Evolutionary conservation across 2,113 vertebrate genomes (phyloP).

Genomic region (Ceyx cyanopectus): DNA sequence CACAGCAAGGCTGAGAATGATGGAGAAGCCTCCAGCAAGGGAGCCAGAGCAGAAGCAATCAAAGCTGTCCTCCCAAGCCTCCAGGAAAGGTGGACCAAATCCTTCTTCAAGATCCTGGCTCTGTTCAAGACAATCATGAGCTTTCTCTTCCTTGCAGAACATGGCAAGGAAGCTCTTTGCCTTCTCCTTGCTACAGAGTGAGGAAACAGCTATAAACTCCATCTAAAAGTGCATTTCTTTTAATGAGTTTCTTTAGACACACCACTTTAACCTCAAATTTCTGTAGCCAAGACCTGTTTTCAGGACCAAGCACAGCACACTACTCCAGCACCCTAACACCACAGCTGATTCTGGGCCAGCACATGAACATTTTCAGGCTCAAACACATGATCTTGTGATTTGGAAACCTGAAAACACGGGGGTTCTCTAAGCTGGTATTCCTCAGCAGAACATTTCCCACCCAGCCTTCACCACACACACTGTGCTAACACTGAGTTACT

Average conservation of each 20-base stretch:
- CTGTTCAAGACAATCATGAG: background rate
- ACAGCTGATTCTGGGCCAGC: background rate
- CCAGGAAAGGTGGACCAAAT: background rate
- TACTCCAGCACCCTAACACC: background rate
- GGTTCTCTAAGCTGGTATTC: background rate
- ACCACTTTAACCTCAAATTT: background rate
- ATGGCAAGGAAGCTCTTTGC: background rate
- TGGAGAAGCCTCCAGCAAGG: background rate
- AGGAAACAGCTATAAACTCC: background rate
- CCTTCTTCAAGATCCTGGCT: background rate
- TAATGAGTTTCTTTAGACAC: background rate
- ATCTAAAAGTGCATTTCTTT: background rate
- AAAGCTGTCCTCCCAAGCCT: background rate
- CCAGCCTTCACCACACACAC: background rate
- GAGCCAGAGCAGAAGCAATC: background rate
- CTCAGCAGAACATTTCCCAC: background rate
- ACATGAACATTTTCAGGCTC: background rate
- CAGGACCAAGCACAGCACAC: background rate
- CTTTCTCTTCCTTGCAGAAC: background rate
- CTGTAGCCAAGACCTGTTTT: background rate
- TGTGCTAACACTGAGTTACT: background rate
- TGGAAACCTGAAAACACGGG: background rate
- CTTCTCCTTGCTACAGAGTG: fast-evolving
- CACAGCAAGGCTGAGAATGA: background rate
- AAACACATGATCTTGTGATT: background rate